Percentiles rank a stretch among this genome's conserved stretches.
Evolutionary conservation across 2,797 vertebrate genomes (phyloP).

Genomic region (Chelon labrosus): DNA sequence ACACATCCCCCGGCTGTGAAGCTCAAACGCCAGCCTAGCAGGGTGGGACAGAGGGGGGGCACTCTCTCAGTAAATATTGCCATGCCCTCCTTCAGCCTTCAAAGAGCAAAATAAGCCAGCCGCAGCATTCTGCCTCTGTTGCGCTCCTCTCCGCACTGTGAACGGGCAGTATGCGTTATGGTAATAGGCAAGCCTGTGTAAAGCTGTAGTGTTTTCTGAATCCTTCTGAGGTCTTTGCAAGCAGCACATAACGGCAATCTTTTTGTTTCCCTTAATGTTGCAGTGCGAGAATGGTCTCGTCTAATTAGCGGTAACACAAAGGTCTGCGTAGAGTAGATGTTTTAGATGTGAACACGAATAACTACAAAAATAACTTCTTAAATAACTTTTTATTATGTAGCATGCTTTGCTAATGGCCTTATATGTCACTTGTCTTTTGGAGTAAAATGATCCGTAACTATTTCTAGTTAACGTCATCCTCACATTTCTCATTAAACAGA

Average conservation of each 20-base stretch:
- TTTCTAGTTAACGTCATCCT: constrained; percentile 5
- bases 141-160: constrained; percentile 44
- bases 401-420: neutral
- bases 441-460: neutral
- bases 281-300: constrained; percentile 40
- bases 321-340: neutral
- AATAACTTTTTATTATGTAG: constrained; percentile 12
- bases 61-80: constrained; percentile 79
- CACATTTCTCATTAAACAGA: neutral
- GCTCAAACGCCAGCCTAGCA: constrained; percentile 65
- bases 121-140: constrained; percentile 65
- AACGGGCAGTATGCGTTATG: constrained; percentile 59
- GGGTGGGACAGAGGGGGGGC: constrained; percentile 55
- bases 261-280: constrained; percentile 31
- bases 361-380: neutral
- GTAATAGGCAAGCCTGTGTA: constrained; percentile 59
- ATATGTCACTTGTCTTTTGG: neutral
- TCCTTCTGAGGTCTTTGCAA: constrained; percentile 53
- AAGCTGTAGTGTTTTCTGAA: constrained; percentile 55
- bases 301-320: constrained; percentile 55
- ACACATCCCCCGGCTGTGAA: constrained; percentile 75
- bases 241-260: constrained; percentile 44
- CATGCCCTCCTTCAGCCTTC: constrained; percentile 76
- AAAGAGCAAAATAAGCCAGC: constrained; percentile 77
- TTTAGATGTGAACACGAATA: constrained; percentile 37